Percentiles rank a stretch among this genome's conserved stretches.
These are phyloP conservation scores for Hyposmocoma kahamanoa DNA, from an alignment of 1,140 invertebrate genomes.

Conservation along the genomic window DNA sequence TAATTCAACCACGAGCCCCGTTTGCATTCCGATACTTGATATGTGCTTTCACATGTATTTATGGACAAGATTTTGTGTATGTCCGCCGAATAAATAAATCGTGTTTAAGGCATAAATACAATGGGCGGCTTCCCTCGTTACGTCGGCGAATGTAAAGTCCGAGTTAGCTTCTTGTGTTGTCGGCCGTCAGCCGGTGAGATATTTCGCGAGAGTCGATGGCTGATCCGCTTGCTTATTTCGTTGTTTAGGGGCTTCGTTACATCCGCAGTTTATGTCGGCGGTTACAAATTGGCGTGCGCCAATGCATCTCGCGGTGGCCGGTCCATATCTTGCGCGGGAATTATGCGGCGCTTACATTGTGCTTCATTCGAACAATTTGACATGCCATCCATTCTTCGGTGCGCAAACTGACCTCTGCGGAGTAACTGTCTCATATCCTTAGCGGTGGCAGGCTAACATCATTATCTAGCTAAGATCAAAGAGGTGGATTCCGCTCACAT, in stretches of 20 bases:
- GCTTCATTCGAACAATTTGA: slow-evolving; percentile 20
- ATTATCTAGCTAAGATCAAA: slow-evolving; percentile 20
- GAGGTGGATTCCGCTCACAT: slow-evolving; percentile 50
- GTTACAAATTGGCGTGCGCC: slow-evolving; percentile 59
- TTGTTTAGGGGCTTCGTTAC: slow-evolving; percentile 68
- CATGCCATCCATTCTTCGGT: background rate
- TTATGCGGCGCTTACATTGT: slow-evolving; percentile 30
- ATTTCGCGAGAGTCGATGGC: slow-evolving; percentile 38
- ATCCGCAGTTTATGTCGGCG: slow-evolving; percentile 49
- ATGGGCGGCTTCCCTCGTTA: slow-evolving; percentile 66
- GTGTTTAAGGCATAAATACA: slow-evolving; percentile 67
- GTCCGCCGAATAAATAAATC: slow-evolving; percentile 71
- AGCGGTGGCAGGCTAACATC: no score
- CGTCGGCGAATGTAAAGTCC: slow-evolving; percentile 65
- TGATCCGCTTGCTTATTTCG: slow-evolving; percentile 51
- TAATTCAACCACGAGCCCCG: slow-evolving; percentile 65
- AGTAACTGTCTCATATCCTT: no score
- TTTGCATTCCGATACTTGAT: slow-evolving; percentile 71
- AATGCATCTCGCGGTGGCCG: slow-evolving; percentile 19
- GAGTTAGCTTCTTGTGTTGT: slow-evolving; percentile 48
- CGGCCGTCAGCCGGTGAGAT: slow-evolving; percentile 61
- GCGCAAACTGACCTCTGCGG: background rate
- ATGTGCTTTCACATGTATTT: slow-evolving; percentile 71
- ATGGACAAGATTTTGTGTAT: slow-evolving; percentile 72
- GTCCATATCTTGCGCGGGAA: slow-evolving; percentile 26